Conservation (phyloP, 1,140 invertebrate genomes). For the Achroia grisella region DNA sequence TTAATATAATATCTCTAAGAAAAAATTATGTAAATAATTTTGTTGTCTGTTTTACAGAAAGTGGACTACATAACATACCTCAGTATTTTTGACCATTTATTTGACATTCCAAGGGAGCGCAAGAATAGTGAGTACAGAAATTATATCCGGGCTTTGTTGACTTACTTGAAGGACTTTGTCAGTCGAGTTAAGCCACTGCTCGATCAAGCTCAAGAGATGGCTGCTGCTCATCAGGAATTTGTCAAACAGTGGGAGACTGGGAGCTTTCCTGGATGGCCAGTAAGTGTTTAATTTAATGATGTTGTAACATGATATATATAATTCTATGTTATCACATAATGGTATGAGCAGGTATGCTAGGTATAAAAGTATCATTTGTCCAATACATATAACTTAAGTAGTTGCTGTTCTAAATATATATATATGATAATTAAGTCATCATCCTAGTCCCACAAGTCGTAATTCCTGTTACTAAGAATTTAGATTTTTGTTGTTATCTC, state of each 20-base stretch:
- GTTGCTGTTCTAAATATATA: no score
- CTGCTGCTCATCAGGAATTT: constrained; percentile 88
- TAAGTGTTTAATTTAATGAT: constrained; percentile 57
- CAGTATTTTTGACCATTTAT: constrained; percentile 95
- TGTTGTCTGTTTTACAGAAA: constrained; percentile 78
- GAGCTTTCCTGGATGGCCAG: constrained; percentile 95
- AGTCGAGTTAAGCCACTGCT: constrained; percentile 92
- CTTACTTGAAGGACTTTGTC: constrained; percentile 92
- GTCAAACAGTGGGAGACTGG: constrained; percentile 91
- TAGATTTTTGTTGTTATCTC: no score
- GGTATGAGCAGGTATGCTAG: no score
- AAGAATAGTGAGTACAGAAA: constrained; percentile 95
- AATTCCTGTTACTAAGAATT: no score
- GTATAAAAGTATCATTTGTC: no score
- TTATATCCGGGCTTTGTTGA: constrained; percentile 89
- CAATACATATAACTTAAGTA: no score
- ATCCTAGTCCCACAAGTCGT: no score
- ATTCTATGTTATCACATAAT: no score
- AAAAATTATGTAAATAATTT: no score
- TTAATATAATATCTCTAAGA: no score
- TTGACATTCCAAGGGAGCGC: constrained; percentile 95
- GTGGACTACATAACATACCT: constrained; percentile 98
- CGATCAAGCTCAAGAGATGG: constrained; percentile 87
- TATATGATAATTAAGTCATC: no score
- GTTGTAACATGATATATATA: no score